Evolutionary conservation across 2,113 vertebrate species (phyloP).

Genomic region (human (Homo sapiens)): DNA sequence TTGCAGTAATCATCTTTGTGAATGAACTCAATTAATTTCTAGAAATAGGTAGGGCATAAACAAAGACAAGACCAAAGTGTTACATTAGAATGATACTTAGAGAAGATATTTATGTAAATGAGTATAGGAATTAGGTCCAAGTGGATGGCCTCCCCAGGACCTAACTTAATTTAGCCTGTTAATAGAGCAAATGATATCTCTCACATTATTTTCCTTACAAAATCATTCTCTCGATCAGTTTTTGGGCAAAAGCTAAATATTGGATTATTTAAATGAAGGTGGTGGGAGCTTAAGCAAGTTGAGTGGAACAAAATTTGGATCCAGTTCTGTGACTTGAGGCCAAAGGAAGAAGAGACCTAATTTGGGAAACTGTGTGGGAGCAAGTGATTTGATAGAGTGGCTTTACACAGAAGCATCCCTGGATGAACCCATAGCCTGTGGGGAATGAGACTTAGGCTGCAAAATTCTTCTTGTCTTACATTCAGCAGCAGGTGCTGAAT

Average conservation of each 20-base stretch:
- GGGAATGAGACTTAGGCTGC: background rate
- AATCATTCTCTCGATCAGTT: background rate
- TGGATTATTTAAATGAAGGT: background rate
- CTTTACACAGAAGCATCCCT: background rate
- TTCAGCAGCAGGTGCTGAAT: background rate
- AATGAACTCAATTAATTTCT: conserved; percentile 2
- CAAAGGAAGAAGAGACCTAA: background rate
- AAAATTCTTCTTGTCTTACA: conserved; percentile 7
- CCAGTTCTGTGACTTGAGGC: background rate
- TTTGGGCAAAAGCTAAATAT: background rate
- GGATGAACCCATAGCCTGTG: background rate
- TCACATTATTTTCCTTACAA: background rate
- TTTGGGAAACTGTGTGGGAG: background rate
- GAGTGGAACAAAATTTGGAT: background rate
- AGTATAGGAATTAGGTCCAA: background rate
- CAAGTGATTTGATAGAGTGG: background rate
- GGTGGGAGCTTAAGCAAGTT: background rate
- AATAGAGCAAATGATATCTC: background rate
- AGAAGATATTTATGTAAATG: background rate
- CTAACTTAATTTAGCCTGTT: background rate
- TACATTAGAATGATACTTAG: background rate
- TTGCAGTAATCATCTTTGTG: background rate
- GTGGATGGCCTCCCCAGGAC: background rate
- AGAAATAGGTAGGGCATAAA: background rate
- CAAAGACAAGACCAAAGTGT: background rate